Conservation (phyloP, 2,888 invertebrate genomes). For the Lithophane leautieri region DNA sequence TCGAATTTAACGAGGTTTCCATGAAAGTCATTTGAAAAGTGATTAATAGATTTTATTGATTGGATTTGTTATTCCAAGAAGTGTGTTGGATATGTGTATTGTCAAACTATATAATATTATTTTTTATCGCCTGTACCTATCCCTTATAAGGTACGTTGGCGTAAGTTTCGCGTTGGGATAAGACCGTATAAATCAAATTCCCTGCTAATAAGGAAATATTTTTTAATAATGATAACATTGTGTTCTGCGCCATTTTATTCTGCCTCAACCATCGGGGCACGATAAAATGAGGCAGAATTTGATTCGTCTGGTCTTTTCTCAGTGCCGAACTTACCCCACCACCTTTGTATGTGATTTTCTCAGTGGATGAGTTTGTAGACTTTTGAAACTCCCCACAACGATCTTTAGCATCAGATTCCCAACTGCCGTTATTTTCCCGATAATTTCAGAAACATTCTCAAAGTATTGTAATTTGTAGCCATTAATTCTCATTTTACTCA, state of each 20-base stretch:
- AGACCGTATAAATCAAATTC: neutral
- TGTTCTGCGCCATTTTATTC: too few species aligned
- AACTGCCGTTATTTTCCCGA: slow-evolving; percentile 22
- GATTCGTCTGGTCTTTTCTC: neutral
- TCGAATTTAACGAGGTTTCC: neutral
- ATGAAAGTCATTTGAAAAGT: neutral
- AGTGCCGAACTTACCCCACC: neutral
- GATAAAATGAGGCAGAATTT: neutral
- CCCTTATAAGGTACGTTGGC: neutral
- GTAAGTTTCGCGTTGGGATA: neutral
- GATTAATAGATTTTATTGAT: neutral
- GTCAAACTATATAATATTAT: too few species aligned
- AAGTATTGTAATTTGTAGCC: slow-evolving; percentile 48
- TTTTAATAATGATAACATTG: too few species aligned
- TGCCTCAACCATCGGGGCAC: neutral
- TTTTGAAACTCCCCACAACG: slow-evolving; percentile 6
- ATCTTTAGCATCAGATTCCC: slow-evolving; percentile 1
- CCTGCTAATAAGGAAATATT: neutral
- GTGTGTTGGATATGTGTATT: neutral
- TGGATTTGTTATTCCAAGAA: neutral
- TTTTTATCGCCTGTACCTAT: neutral
- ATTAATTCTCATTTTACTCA: slow-evolving; percentile 57
- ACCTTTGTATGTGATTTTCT: neutral
- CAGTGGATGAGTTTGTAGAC: neutral
- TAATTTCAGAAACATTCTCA: slow-evolving; percentile 30